These are phyloP conservation scores for Marisa cornuarietis DNA, from an alignment of 1,140 invertebrate genomes.

Conservation along the genomic window DNA sequence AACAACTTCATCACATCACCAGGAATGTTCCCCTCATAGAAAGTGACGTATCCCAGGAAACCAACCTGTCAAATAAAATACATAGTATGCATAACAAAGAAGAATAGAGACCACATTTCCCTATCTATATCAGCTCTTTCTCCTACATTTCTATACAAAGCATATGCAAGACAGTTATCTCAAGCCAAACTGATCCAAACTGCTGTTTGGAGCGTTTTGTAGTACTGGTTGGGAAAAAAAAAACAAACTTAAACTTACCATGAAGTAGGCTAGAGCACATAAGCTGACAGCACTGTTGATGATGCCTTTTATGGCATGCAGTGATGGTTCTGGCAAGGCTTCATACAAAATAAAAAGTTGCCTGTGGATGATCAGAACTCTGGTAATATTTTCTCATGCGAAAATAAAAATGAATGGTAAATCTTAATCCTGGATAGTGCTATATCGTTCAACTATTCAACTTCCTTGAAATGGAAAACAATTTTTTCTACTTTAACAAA, in stretches of 20 bases:
- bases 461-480: too few relatives aligned
- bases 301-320: slow-evolving; percentile 89
- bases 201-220: too few relatives aligned
- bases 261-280: slow-evolving; percentile 80
- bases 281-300: slow-evolving; percentile 89
- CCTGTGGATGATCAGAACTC: slow-evolving; percentile 66
- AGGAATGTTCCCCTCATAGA: slow-evolving; percentile 74
- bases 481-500: too few relatives aligned
- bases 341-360: slow-evolving; percentile 97
- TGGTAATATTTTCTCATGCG: not conserved
- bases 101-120: not conserved
- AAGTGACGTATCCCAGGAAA: slow-evolving; percentile 95
- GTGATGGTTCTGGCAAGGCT: slow-evolving; percentile 83
- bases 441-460: too few relatives aligned
- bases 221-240: too few relatives aligned
- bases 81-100: not conserved
- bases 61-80: slow-evolving; percentile 73
- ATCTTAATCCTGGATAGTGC: too few relatives aligned
- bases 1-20: slow-evolving; percentile 93
- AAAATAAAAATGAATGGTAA: too few relatives aligned
- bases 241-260: slow-evolving; percentile 47
- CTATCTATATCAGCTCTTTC: too few relatives aligned
- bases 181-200: too few relatives aligned
- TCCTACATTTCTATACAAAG: too few relatives aligned
- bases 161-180: too few relatives aligned